These are phyloP conservation scores for Simalia tracyae DNA, from an alignment of 2,797 vertebrate species.

Conservation along the genomic window DNA sequence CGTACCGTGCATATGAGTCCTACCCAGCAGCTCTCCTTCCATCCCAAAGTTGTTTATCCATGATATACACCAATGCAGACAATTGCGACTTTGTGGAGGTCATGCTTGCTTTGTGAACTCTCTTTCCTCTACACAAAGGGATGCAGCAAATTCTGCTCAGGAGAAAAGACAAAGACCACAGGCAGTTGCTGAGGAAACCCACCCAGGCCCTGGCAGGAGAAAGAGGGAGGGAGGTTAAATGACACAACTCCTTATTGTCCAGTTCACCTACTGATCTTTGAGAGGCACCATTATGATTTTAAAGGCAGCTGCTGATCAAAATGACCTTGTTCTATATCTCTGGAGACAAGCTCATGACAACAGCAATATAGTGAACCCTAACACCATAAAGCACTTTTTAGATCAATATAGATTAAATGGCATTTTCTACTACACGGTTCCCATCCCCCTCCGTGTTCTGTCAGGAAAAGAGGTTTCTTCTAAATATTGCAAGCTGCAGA, in stretches of 20 bases:
- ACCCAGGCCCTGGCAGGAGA: neutral
- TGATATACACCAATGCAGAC: neutral
- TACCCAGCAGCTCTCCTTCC: neutral
- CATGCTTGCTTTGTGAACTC: neutral
- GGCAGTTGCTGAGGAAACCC: neutral
- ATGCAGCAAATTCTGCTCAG: neutral
- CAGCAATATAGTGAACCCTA: slow-evolving; percentile 19
- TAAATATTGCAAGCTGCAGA: neutral
- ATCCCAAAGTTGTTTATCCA: neutral
- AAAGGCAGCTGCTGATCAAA: slow-evolving; percentile 8
- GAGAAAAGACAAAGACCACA: neutral
- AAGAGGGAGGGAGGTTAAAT: neutral
- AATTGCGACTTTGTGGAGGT: neutral
- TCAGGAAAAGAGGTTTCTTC: neutral
- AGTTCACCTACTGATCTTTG: neutral
- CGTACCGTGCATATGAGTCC: neutral
- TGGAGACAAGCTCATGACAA: neutral
- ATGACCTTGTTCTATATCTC: slow-evolving; percentile 13
- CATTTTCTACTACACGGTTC: neutral
- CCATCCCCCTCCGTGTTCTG: neutral
- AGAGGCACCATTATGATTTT: slow-evolving; percentile 9
- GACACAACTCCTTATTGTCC: neutral
- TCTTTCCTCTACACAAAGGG: neutral
- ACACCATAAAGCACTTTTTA: slow-evolving; percentile 5
- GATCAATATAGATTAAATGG: slow-evolving; percentile 39